Evolutionary conservation across 2,113 vertebrate genomes (phyloP), one percentile per base, ranked within the genome.

Genomic region (Osmerus mordax): DNA sequence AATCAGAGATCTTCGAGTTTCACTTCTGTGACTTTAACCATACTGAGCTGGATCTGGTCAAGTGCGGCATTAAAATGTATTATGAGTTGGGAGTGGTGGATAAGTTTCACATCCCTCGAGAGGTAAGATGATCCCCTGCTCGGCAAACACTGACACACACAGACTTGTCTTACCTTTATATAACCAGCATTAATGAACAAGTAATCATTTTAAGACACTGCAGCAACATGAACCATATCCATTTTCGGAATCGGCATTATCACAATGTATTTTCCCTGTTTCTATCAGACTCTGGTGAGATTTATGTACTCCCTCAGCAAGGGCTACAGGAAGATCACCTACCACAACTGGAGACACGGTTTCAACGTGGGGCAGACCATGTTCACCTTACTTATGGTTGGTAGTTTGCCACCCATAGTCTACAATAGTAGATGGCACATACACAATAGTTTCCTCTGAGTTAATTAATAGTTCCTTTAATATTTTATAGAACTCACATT

Each of bases 301-400:
- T 94, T 93, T 75, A 78, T 93, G 25, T 93, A 90, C 78, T 92
- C 92, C 0, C 68, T 94, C 52, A 93, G 92, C 72, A 94, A 94
- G 87, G 93, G 92, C 75, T 93, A 94, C 85, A 84, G 93, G 78
- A 84, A 18, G 70, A 94, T 94, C 84, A 94, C 93, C 28, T 94
- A 94, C 82, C 93, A 94, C 83, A 94, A 94, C 89, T 94, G 93
- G 93, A 91, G 92, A 69, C 93, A 94, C 3, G 93, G 93, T 1
- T 94, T 94, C 89, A 94, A 94, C 56, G 92, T 94, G 23, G 93
- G 93, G 41, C 93, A 94, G 84, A 94, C 92, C 69, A 94, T 94
- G 93, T 94, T 94, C 87, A 90, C 92, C 2, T 83, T 94, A 74
- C 91, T 94, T 23, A 93, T 91, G 91, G 90, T 90, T 9, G 9